Percentiles rank a stretch among this genome's conserved stretches.
Evolutionary conservation across 2,888 invertebrate species (phyloP).

Genomic region (Zaprionus bogoriensis): DNA sequence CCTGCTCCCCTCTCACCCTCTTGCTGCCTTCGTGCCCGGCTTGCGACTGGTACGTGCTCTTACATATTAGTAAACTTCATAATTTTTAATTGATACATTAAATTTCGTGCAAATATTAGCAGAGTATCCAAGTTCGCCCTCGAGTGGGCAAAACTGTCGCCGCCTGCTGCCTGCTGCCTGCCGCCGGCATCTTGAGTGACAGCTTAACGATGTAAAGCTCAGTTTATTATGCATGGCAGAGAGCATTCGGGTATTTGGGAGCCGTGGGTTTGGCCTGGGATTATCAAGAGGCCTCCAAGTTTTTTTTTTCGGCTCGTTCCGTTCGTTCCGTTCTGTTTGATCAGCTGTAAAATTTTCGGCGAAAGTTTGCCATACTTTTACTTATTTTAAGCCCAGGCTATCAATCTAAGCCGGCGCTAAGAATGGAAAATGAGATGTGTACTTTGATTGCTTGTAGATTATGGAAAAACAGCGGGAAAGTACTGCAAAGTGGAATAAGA

Average conservation of each 20-base stretch:
- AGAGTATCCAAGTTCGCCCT: constrained; percentile 15
- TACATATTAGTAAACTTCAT: constrained; percentile 83
- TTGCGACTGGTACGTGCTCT: constrained; percentile 76
- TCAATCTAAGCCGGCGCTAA: constrained; percentile 18
- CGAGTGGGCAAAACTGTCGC: constrained; percentile 27
- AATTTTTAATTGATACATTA: constrained; percentile 84
- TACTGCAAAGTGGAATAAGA: no score
- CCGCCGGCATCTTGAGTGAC: constrained; percentile 63
- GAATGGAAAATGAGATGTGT: constrained; percentile 4
- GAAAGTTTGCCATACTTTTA: constrained; percentile 32
- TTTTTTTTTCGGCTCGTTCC: not conserved
- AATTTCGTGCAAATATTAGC: constrained; percentile 79
- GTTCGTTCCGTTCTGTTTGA: constrained; percentile 37
- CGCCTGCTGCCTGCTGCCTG: not conserved
- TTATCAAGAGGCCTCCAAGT: constrained; percentile 45
- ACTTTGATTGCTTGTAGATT: constrained; percentile 25
- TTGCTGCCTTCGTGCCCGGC: constrained; percentile 1
- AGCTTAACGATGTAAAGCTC: constrained; percentile 73
- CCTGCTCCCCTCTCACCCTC: not conserved
- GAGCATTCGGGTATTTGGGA: constrained; percentile 27
- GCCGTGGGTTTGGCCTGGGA: constrained; percentile 34
- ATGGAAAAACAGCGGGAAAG: not conserved
- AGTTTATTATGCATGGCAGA: constrained; percentile 71
- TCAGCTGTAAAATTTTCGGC: constrained; percentile 39
- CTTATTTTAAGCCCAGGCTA: constrained; percentile 18